These are phyloP conservation scores for Microplitis manilae DNA, from an alignment of 2,888 invertebrate species.

Conservation along the genomic window DNA sequence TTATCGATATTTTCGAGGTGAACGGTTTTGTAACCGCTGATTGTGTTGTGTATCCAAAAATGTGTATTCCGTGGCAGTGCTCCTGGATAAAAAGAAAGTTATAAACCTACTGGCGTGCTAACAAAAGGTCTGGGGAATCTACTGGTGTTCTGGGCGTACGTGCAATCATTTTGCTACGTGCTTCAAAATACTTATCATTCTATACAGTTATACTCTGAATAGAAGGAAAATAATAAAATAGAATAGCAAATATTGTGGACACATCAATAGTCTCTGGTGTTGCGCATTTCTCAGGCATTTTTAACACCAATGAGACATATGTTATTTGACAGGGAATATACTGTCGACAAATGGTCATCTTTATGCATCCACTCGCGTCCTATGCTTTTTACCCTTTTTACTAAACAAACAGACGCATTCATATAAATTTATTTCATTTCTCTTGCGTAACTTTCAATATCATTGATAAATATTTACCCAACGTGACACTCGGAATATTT, in stretches of 20 bases:
- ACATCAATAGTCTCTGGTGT: slow-evolving; percentile 21
- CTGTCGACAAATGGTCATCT: slow-evolving; percentile 58
- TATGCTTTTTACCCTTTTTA: slow-evolving; percentile 23
- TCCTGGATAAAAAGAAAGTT: slow-evolving; percentile 13
- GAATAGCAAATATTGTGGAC: slow-evolving; percentile 16
- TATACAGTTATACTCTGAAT: slow-evolving; percentile 8
- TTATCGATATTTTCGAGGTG: slow-evolving; percentile 41
- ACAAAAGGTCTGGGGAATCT: slow-evolving; percentile 15
- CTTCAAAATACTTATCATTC: slow-evolving; percentile 57
- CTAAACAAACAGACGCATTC: neutral
- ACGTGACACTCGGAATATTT: slow-evolving; percentile 56
- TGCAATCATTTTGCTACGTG: slow-evolving; percentile 60
- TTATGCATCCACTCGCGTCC: slow-evolving; percentile 62
- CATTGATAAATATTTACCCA: slow-evolving; percentile 63
- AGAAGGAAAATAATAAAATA: neutral
- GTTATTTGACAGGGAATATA: slow-evolving; percentile 42
- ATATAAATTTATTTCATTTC: neutral
- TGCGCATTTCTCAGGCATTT: slow-evolving; percentile 28
- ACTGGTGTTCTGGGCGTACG: slow-evolving; percentile 33
- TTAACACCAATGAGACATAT: neutral
- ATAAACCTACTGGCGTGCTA: neutral
- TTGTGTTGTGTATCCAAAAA: slow-evolving; percentile 32
- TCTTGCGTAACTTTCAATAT: slow-evolving; percentile 56
- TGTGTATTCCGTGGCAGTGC: slow-evolving; percentile 22
- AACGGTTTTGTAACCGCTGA: slow-evolving; percentile 39